These are phyloP conservation scores for Alouatta palliata DNA, from an alignment of 2,113 vertebrate genomes.

Conservation along the genomic window DNA sequence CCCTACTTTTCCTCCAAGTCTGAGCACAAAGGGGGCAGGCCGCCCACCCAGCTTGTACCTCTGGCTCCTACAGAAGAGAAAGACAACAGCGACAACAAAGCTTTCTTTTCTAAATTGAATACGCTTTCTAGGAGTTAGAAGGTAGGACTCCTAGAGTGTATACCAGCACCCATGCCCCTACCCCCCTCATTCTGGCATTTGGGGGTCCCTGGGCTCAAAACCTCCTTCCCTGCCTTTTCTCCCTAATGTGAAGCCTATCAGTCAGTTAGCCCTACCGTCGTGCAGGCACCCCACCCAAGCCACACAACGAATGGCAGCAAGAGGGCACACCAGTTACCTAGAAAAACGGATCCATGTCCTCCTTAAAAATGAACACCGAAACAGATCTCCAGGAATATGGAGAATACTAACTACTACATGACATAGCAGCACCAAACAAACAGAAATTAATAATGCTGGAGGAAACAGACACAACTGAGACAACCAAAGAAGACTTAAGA, in stretches of 20 bases:
- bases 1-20: not conserved
- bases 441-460: not conserved
- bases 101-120: not conserved
- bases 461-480: not conserved
- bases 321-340: not conserved
- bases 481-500: not conserved
- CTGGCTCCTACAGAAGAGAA: not conserved
- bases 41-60: rapidly evolving
- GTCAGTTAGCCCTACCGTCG: not conserved
- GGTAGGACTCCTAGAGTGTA: not conserved
- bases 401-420: not conserved
- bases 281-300: not conserved
- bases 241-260: not conserved
- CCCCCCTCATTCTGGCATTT: not conserved
- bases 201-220: not conserved
- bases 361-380: not conserved
- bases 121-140: not conserved
- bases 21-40: not conserved
- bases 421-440: not conserved
- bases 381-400: not conserved
- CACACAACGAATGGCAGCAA: not conserved
- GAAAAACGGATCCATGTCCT: not conserved
- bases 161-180: not conserved
- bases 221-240: not conserved
- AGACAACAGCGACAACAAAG: not conserved